phyloP scores from a whole-genome alignment of 2,888 invertebrate genomes.

The Tenthredo livida region DNA sequence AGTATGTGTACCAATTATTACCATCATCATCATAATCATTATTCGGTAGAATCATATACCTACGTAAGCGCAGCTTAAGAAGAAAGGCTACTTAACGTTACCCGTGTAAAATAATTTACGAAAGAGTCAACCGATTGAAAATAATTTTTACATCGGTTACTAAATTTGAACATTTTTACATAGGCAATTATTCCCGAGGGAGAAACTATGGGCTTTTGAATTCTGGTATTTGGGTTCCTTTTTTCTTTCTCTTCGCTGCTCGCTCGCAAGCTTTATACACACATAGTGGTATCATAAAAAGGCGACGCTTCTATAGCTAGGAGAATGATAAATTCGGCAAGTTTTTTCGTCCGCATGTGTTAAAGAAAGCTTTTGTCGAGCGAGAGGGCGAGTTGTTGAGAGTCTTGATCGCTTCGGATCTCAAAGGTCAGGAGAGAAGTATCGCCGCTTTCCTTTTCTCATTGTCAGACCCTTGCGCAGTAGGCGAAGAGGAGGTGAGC shows the following conservation, averaged over 20 bases:
- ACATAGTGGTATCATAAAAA: constrained; percentile 7
- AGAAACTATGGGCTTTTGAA: not conserved
- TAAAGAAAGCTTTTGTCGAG: not conserved
- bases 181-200: too few relatives aligned
- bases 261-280: not conserved
- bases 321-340: not conserved
- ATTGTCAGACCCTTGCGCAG: constrained; percentile 39
- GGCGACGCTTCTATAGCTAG: not conserved
- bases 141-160: not conserved
- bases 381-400: constrained; percentile 25
- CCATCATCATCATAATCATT: not conserved
- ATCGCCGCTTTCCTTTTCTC: constrained; percentile 36
- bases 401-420: constrained; percentile 37
- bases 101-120: not conserved
- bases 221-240: not conserved
- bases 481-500: not conserved
- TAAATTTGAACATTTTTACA: too few relatives aligned
- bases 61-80: too few relatives aligned
- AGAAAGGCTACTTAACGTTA: not conserved
- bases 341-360: not conserved
- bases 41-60: not conserved
- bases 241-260: not conserved
- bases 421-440: constrained; percentile 16
- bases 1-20: not conserved
- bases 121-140: not conserved